These are phyloP conservation scores for Cancer borealis DNA, from an alignment of 2,888 invertebrate species.

Conservation along the genomic window DNA sequence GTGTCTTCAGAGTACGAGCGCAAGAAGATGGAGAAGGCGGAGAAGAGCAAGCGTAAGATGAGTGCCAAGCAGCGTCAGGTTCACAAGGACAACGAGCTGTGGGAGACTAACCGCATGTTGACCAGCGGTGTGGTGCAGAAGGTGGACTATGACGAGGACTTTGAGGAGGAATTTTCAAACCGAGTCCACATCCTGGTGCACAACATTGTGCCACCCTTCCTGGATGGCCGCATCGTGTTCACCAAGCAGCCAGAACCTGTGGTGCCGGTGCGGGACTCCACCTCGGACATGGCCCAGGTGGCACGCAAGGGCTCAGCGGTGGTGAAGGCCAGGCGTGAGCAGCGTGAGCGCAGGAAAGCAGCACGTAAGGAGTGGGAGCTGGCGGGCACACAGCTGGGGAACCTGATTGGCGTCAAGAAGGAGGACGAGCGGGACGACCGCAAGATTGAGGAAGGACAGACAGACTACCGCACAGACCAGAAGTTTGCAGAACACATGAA, in stretches of 20 bases:
- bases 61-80: constrained; percentile 98
- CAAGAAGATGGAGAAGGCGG: constrained; percentile 93
- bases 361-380: constrained; percentile 99
- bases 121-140: constrained; percentile 89
- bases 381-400: constrained; percentile 89
- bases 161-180: constrained; percentile 96
- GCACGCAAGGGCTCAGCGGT: constrained; percentile 93
- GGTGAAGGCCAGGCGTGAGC: constrained; percentile 94
- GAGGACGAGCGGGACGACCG: constrained; percentile 84
- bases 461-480: constrained; percentile 94
- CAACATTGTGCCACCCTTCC: constrained; percentile 98
- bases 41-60: constrained; percentile 83
- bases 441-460: constrained; percentile 86
- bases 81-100: constrained; percentile 98
- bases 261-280: constrained; percentile 96
- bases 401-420: constrained; percentile 96
- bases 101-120: constrained; percentile 99
- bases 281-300: constrained; percentile 97
- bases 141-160: constrained; percentile 92
- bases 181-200: constrained; percentile 97
- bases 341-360: constrained; percentile 96
- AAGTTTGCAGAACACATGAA: constrained; percentile 98
- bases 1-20: constrained; percentile 95
- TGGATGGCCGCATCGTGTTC: constrained; percentile 98
- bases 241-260: constrained; percentile 99